Evolutionary conservation across 2,797 vertebrate genomes (phyloP), one percentile per base, ranked within the genome.

Genomic region (Sciurus carolinensis): DNA sequence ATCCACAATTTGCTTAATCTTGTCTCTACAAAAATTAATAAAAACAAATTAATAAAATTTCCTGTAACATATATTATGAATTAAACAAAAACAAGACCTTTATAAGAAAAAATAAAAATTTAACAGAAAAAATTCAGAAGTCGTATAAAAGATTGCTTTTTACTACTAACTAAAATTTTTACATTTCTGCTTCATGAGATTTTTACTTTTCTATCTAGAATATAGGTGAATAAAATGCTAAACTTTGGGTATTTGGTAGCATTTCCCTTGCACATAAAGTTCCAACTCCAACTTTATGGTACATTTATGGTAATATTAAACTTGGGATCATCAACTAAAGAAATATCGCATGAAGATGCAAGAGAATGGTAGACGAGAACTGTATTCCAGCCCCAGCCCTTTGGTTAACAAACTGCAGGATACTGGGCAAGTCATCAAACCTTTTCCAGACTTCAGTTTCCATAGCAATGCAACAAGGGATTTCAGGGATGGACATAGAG

Each of bases 1-100:
- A 44, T 98, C 12, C 0, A 99, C 98, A 89, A 84, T 98, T 98
- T 98, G 99, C 79, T 98, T 99, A 92, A 99, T 92, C 33, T 97
- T 98, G 94, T 99, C 99, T 97, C 50, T 98, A 97, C 42, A 98
- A 76, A 97, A 98, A 83, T 76, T 77, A 98, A 79, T 0, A 62
- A 69, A 87, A 77, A 95, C 76, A 97, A 69, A 94, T 79, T 87
- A 94, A 93, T 93, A 72, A 83, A 28, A 76, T 88, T 92, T 85
- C 18, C 22, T 67, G 57, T 90, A 91, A 89, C 14, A 72, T 67
- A 20, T 12, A 86, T 69, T 81, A 75, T 54, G 17, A 88, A 90
- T 52, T 93, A 93, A 96, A 33, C 18, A 11, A 87, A 94, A 75
- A 47, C 87, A 90, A 91, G 26, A 2, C 13, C 52, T 88, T 87